phyloP scores from a whole-genome alignment of 2,888 invertebrate genomes.

The Anagyrus pseudococci region DNA sequence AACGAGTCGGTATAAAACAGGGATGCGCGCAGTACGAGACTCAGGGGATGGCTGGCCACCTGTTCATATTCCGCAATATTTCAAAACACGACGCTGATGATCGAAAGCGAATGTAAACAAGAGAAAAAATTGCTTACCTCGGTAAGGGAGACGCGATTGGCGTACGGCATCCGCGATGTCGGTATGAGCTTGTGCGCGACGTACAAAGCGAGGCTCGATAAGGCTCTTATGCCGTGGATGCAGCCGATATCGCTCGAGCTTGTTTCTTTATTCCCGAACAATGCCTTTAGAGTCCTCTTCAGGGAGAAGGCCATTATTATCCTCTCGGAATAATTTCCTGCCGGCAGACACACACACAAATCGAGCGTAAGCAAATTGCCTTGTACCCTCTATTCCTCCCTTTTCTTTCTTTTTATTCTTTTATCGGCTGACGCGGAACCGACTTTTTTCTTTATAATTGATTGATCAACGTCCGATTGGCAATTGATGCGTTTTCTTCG shows the following conservation, averaged over 20 bases:
- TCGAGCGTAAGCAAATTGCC: constrained; percentile 8
- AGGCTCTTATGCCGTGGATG: constrained; percentile 74
- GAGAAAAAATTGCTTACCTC: constrained; percentile 65
- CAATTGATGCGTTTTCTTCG: too few relatives aligned
- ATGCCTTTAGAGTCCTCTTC: constrained; percentile 67
- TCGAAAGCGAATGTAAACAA: too few relatives aligned
- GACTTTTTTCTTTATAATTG: too few relatives aligned
- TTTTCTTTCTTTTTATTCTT: neutral
- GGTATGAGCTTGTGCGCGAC: constrained; percentile 73
- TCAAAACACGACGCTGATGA: too few relatives aligned
- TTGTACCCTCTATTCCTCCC: neutral
- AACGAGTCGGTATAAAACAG: constrained; percentile 74
- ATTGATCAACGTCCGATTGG: too few relatives aligned
- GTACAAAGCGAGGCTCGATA: constrained; percentile 70
- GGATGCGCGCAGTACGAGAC: constrained; percentile 69
- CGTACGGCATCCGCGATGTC: constrained; percentile 69
- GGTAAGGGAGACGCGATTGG: constrained; percentile 68
- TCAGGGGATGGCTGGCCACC: constrained; percentile 67
- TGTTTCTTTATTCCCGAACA: constrained; percentile 65
- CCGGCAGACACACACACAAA: constrained; percentile 5
- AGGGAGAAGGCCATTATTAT: constrained; percentile 71
- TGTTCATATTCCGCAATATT: constrained; percentile 49
- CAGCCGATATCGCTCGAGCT: constrained; percentile 67
- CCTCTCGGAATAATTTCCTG: constrained; percentile 58
- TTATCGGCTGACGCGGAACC: too few relatives aligned